These are phyloP conservation scores for Heliconius eleuchia DNA, from an alignment of 1,140 invertebrate genomes.

Conservation along the genomic window DNA sequence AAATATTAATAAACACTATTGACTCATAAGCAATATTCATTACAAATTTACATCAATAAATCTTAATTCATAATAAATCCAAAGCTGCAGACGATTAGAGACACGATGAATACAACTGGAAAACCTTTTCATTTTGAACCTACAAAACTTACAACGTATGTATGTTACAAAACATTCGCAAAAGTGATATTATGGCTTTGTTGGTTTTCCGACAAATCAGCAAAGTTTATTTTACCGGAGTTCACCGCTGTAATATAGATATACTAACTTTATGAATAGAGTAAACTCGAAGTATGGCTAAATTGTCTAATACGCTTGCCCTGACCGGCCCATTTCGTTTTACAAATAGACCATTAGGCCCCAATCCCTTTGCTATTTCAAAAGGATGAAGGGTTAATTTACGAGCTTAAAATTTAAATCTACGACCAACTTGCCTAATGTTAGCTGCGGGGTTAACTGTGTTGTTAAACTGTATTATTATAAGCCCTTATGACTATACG, in stretches of 20 bases:
- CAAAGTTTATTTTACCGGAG: slow-evolving; percentile 24
- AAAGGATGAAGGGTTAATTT: slow-evolving; percentile 81
- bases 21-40: not conserved
- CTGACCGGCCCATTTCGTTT: slow-evolving; percentile 75
- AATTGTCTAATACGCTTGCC: slow-evolving; percentile 76
- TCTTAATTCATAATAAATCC: not conserved
- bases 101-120: not conserved
- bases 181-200: not conserved
- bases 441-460: slow-evolving; percentile 73
- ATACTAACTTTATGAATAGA: slow-evolving; percentile 48
- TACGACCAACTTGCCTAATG: slow-evolving; percentile 77
- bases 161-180: not conserved
- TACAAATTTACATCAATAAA: not conserved
- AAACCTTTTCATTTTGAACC: not conserved
- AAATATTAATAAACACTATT: no score
- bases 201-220: slow-evolving; percentile 16
- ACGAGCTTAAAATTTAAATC: slow-evolving; percentile 81
- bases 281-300: slow-evolving; percentile 72
- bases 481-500: slow-evolving; percentile 56
- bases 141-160: no score
- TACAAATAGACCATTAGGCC: slow-evolving; percentile 80
- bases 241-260: slow-evolving; percentile 27
- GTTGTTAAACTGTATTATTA: slow-evolving; percentile 76
- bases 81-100: not conserved
- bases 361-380: slow-evolving; percentile 80